Percentiles rank a stretch among this genome's conserved stretches.
phyloP scores from a whole-genome alignment of 2,113 vertebrate genomes.

The Centropus bengalensis region DNA sequence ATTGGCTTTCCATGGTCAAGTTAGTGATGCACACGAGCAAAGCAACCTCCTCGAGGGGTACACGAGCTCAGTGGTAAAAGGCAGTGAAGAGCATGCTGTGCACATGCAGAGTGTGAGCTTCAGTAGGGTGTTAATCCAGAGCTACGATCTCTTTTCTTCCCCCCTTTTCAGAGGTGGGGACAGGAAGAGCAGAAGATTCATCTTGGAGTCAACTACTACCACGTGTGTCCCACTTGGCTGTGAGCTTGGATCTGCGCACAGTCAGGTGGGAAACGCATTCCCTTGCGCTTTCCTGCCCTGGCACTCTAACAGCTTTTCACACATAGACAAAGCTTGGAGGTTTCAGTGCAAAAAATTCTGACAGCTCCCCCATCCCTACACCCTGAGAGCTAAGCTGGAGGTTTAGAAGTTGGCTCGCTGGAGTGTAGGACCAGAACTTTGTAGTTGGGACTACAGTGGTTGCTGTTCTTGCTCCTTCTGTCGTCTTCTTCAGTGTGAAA shows the following conservation, averaged over 20 bases:
- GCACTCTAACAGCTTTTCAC: not conserved
- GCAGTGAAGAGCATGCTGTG: slow-evolving; percentile 54
- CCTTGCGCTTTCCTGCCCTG: not conserved
- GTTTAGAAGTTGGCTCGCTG: not conserved
- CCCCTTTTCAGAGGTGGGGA: not conserved
- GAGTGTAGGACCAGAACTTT: not conserved
- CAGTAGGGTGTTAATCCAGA: not conserved
- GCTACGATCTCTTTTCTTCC: accelerated
- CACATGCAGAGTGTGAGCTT: slow-evolving; percentile 48
- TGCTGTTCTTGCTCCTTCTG: not conserved
- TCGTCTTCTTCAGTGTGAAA: not conserved
- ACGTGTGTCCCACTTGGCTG: not conserved
- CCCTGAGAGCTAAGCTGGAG: not conserved
- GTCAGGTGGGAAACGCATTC: not conserved
- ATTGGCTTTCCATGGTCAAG: not conserved
- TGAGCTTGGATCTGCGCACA: not conserved
- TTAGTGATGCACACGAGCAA: not conserved
- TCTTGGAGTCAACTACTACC: not conserved
- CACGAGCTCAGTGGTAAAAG: not conserved
- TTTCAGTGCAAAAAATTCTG: not conserved
- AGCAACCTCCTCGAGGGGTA: not conserved
- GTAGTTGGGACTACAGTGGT: not conserved
- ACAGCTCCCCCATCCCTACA: not conserved
- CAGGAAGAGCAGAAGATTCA: not conserved
- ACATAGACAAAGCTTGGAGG: not conserved